phyloP scores from a whole-genome alignment of 2,113 vertebrate genomes.

The Marcusenius ussheri region DNA sequence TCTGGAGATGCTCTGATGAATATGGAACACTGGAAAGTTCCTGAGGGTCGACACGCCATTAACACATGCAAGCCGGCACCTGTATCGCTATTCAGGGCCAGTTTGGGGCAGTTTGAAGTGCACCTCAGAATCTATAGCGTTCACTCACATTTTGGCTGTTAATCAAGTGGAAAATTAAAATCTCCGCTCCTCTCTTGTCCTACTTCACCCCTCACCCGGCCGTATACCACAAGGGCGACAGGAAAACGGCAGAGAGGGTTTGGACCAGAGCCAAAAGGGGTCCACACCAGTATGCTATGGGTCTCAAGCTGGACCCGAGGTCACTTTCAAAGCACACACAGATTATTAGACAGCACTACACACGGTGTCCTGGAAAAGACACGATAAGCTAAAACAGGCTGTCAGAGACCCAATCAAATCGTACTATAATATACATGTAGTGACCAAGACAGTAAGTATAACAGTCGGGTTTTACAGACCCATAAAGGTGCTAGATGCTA shows the following conservation, averaged over 20 bases:
- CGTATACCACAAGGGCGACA: neutral
- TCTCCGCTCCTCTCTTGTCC: neutral
- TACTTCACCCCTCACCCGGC: neutral
- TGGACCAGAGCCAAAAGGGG: neutral
- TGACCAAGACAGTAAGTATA: neutral
- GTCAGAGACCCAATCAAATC: neutral
- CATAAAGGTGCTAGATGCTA: neutral
- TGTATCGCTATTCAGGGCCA: neutral
- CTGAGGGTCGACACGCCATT: neutral
- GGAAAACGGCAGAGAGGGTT: neutral
- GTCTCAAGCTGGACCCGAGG: neutral
- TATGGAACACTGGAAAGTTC: neutral
- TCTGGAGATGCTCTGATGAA: neutral
- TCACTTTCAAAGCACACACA: neutral
- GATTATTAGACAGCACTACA: neutral
- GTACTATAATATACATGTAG: neutral
- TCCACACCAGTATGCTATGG: neutral
- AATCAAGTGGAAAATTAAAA: slow-evolving; percentile 65
- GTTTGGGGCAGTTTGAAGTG: neutral
- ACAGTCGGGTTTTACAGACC: neutral
- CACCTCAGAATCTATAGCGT: slow-evolving; percentile 28
- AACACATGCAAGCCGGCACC: neutral
- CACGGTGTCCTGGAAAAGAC: neutral
- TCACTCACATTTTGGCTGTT: slow-evolving; percentile 49
- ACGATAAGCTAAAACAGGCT: neutral